Conservation (phyloP, 1,140 invertebrate genomes). For the Leptonema lineaticorne region DNA sequence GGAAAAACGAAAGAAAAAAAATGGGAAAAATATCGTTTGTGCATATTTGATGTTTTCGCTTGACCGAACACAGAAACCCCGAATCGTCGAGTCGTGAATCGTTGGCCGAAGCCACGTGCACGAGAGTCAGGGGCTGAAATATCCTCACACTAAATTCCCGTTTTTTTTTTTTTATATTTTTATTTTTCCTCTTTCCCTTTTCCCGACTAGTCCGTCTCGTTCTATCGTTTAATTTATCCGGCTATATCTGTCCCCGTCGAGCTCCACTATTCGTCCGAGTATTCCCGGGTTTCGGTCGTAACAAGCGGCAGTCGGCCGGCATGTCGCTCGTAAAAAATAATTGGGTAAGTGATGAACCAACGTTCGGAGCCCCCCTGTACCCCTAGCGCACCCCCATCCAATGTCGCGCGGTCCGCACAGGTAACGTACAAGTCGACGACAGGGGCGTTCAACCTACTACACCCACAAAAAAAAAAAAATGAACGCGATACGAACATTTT, state of each 20-base stretch:
- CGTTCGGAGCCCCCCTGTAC: not conserved
- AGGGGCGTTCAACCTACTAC: not conserved
- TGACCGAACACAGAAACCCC: not conserved
- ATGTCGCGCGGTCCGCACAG: not conserved
- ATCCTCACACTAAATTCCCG: not conserved
- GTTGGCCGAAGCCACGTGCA: not conserved
- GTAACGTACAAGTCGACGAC: not conserved
- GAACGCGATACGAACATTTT: too few relatives aligned
- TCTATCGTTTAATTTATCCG: slow-evolving; percentile 12
- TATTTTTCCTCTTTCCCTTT: not conserved
- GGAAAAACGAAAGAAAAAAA: not conserved
- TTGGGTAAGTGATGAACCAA: slow-evolving; percentile 34
- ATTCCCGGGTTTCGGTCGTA: slow-evolving; percentile 20
- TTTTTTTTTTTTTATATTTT: not conserved
- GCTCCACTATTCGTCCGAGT: too few relatives aligned
- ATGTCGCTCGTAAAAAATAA: slow-evolving; percentile 38
- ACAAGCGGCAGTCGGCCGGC: slow-evolving; percentile 27
- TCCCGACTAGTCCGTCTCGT: not conserved
- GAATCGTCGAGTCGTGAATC: not conserved
- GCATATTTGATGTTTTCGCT: slow-evolving; percentile 14
- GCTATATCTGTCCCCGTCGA: too few relatives aligned
- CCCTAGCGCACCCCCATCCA: not conserved
- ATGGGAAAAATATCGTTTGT: slow-evolving; percentile 11
- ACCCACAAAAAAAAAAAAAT: too few relatives aligned
- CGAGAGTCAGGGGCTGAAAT: not conserved